Base-by-base conservation (phyloP, 1,140 invertebrate genomes). In the Drosophila oshimai region DNA sequence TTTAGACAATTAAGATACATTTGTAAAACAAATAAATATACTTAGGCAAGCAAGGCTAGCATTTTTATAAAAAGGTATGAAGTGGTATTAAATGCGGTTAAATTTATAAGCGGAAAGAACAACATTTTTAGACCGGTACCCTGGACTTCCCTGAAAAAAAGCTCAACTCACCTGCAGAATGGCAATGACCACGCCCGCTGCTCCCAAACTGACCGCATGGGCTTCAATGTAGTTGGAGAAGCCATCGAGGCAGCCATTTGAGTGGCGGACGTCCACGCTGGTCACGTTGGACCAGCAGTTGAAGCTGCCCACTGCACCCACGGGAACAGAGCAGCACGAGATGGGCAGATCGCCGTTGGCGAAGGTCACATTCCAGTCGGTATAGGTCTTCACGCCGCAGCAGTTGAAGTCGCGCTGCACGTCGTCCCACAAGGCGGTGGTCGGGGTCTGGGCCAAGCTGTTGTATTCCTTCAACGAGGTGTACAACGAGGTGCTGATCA, bases 111-210 rank as follows among this genome's bases (percentile, higher is more conserved):
- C n/a, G n/a, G n/a, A n/a, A n/a, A n/a, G n/a, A n/a, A n/a, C n/a
- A n/a, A n/a, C n/a, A n/a, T n/a, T n/a, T n/a, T n/a, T n/a, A n/a
- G n/a, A n/a, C n/a, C n/a, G n/a, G n/a, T n/a, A n/a, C n/a, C n/a
- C n/a, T n/a, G n/a, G n/a, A n/a, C n/a, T n/a, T n/a, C n/a, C n/a
- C n/a, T 15, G 6, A 4, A 2, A 0, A n/a, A 2, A 3, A 17
- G 2, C 5, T 5, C 2, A 28, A 64, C 62, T 62, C 18, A 96
- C 95, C 94, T 96, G 95, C 64, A 96, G 88, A 26, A 95, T 91
- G 12, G 95, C 95, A 50, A 97, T 93, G 9, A 94, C 94, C 46
- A 97, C 92, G 17, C 95, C 96, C 73, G 95, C 93, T 0, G 94
- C 93, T 1, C 95, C 96, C 18, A 97, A 93, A 61, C 94, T 93